phyloP scores from a whole-genome alignment of 2,113 vertebrate species.

The Toxotes jaculatrix region DNA sequence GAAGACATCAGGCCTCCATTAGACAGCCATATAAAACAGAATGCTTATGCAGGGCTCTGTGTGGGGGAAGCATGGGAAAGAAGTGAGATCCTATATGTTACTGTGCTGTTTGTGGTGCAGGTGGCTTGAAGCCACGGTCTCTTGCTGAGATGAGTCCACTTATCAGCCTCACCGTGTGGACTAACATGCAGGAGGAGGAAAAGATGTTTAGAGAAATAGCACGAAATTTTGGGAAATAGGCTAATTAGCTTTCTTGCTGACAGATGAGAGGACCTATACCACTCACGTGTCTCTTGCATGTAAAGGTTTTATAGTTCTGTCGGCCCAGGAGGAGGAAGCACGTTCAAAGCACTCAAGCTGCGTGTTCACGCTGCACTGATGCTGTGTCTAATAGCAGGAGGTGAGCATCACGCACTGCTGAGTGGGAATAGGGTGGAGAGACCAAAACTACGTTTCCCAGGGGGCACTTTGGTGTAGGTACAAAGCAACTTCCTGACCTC shows the following conservation, averaged over 20 bases:
- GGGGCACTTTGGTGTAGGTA: slow-evolving; percentile 57
- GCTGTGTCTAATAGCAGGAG: slow-evolving; percentile 79
- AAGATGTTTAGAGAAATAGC: too few relatives aligned
- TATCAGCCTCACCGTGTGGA: not conserved
- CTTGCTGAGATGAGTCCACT: slow-evolving; percentile 1
- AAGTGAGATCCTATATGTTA: slow-evolving; percentile 18
- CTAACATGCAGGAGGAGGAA: not conserved
- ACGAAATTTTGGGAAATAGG: not conserved
- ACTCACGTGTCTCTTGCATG: not conserved
- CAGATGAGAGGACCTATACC: not conserved
- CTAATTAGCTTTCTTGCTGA: not conserved
- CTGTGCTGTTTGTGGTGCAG: slow-evolving; percentile 9
- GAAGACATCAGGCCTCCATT: slow-evolving; percentile 81
- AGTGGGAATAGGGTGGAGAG: slow-evolving; percentile 50
- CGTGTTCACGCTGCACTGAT: slow-evolving; percentile 72
- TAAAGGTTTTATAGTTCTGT: slow-evolving; percentile 31
- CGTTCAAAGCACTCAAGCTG: slow-evolving; percentile 56
- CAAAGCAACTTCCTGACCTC: slow-evolving; percentile 58
- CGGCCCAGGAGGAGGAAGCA: slow-evolving; percentile 13
- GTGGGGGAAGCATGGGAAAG: slow-evolving; percentile 39
- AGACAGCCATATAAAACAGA: slow-evolving; percentile 66
- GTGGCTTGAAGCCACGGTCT: slow-evolving; percentile 8
- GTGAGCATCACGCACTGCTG: slow-evolving; percentile 56
- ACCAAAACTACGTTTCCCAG: slow-evolving; percentile 65
- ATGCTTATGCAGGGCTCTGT: slow-evolving; percentile 49